Conservation (phyloP, 1,140 invertebrate genomes). For the Philotrypesis tridentata region DNA sequence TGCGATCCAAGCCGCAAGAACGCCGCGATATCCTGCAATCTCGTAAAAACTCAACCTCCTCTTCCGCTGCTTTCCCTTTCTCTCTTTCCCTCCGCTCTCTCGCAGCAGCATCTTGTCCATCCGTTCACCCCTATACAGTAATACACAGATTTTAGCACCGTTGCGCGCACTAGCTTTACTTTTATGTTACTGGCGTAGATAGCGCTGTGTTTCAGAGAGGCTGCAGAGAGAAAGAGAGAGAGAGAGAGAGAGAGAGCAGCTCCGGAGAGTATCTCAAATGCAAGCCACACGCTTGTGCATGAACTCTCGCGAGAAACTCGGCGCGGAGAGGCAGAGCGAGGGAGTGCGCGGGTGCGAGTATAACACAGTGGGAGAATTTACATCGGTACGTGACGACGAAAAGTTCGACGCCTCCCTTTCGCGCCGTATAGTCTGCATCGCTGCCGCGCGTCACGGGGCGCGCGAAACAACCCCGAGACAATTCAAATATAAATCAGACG, state of each 20-base stretch:
- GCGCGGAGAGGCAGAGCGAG: no score
- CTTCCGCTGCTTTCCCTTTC: not conserved
- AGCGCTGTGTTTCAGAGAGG: no score
- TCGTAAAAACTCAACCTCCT: not conserved
- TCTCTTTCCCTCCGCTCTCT: not conserved
- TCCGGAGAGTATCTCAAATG: no score
- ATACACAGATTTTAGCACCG: not conserved
- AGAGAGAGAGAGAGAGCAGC: not conserved
- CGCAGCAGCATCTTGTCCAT: not conserved
- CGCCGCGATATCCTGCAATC: not conserved
- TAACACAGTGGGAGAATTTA: not conserved
- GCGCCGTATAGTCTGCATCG: not conserved
- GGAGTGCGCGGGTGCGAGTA: no score
- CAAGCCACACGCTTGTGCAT: not conserved
- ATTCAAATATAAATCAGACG: conserved; percentile 10
- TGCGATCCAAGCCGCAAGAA: not conserved
- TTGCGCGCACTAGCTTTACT: not conserved
- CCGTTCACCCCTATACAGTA: not conserved
- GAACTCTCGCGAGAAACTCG: not conserved
- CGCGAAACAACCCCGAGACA: not conserved
- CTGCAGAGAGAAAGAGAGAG: not conserved
- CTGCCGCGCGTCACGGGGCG: no score
- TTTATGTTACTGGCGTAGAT: no score
- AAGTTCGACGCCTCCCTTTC: not conserved
- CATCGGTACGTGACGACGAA: not conserved